Evolutionary conservation across 2,797 vertebrate species (phyloP).

Genomic region (Martes flavigula): DNA sequence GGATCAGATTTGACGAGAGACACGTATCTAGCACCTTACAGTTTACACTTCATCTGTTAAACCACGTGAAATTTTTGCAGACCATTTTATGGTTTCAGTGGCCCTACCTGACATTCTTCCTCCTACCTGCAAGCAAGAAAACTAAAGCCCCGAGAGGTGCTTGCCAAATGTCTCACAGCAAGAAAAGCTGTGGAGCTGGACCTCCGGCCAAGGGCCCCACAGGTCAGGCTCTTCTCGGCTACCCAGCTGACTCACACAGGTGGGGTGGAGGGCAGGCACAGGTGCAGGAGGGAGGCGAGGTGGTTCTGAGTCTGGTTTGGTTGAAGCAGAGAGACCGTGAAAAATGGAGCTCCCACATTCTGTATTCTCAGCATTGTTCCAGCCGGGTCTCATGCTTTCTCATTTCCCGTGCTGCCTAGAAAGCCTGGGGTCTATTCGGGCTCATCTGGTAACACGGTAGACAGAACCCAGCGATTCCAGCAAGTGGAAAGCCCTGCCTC

Average conservation of each 20-base stretch:
- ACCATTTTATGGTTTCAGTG: background rate
- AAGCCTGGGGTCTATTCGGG: background rate
- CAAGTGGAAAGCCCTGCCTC: background rate
- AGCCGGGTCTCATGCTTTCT: background rate
- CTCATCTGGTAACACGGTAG: background rate
- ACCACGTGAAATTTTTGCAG: background rate
- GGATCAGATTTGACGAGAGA: background rate
- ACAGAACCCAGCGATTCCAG: background rate
- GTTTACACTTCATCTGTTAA: background rate
- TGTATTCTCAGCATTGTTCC: background rate
- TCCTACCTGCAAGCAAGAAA: background rate
- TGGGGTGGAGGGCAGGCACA: background rate
- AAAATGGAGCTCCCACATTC: background rate
- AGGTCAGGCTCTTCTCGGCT: background rate
- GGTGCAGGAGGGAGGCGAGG: background rate
- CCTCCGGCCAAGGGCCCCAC: background rate
- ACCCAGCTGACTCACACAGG: background rate
- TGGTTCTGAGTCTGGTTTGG: background rate
- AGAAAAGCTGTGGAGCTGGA: background rate
- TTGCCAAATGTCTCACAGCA: conserved; percentile 8
- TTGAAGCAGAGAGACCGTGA: background rate
- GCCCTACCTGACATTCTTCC: background rate
- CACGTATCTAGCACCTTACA: background rate
- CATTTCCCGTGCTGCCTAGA: background rate
- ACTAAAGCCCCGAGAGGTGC: background rate